Evolutionary conservation across 2,113 vertebrate genomes (phyloP).

Genomic region (Egretta garzetta): DNA sequence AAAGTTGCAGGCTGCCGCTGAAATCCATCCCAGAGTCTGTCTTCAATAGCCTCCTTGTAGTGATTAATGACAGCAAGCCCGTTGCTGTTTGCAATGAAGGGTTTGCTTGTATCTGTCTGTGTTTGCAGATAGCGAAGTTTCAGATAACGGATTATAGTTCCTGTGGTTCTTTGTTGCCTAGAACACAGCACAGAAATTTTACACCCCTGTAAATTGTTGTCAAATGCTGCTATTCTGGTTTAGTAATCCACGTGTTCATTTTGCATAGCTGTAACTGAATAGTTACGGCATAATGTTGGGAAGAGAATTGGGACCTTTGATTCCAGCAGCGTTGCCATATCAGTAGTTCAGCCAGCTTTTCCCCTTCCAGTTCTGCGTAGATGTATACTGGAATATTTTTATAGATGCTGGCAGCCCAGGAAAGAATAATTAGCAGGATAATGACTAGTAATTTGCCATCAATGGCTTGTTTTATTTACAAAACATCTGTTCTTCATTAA

Average conservation of each 20-base stretch:
- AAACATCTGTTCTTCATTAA: neutral
- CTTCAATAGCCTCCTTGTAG: slow-evolving; percentile 55
- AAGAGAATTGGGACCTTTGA: neutral
- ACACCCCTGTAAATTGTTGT: slow-evolving; percentile 41
- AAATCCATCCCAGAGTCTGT: slow-evolving; percentile 56
- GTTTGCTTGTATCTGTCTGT: slow-evolving; percentile 54
- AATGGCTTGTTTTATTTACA: neutral
- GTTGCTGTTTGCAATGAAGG: slow-evolving; percentile 19
- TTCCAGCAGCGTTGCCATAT: neutral
- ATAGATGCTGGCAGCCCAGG: neutral
- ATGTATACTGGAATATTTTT: neutral
- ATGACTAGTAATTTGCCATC: neutral
- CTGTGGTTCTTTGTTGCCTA: slow-evolving; percentile 50
- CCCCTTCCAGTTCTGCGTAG: neutral
- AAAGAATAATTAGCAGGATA: neutral
- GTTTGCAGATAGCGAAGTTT: slow-evolving; percentile 5
- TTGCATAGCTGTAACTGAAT: neutral
- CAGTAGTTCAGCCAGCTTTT: neutral
- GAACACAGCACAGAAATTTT: neutral
- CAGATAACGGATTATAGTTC: slow-evolving; percentile 44
- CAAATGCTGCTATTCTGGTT: slow-evolving; percentile 32
- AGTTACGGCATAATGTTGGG: neutral
- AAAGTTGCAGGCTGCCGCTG: slow-evolving; percentile 50
- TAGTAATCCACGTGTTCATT: neutral
- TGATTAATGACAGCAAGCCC: slow-evolving; percentile 55